Base-by-base conservation (phyloP, 2,888 invertebrate genomes). In the Incurvaria masculella region DNA sequence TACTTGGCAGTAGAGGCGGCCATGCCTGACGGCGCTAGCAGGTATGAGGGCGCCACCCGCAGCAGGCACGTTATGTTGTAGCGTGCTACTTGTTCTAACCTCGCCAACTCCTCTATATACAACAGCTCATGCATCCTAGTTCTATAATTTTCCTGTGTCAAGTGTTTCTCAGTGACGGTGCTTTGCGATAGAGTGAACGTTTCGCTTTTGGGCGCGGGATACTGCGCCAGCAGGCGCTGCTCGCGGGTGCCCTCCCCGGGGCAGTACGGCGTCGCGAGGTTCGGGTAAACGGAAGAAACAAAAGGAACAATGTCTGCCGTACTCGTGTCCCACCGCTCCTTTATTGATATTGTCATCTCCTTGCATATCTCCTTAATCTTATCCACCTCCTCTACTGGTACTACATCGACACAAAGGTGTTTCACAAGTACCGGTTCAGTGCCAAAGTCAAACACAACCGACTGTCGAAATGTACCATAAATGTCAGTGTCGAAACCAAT, bases 391-490 rank as follows among this genome's bases (percentile, higher is more conserved):
- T 81, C 79, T 1, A 83, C 81, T 0, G 89, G 88, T 17, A 89
- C 81, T 3, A 89, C 88, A 63, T 91, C 91, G 3, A 89, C 87
- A 61, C 88, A 88, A 20, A 91, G 66, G 60, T 86, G 84, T 53
- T 84, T 81, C 6, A 86, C 81, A 3, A 87, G 61, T 19, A 84
- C 73, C 0, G 86, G 85, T 59, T 85, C 82, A 46, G 67, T 63
- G 1, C 87, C 87, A 59, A 89, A 86, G 65, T 89, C 89, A 64
- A 91, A 88, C 3, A 90, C 84, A 2, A 91, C 78, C 1, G 87
- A 83, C 65, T 92, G 91, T 2, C 88, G 81, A 64, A 90, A 91
- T 2, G 89, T 89, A 11, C 73, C 91, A 61, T 86, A 91, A 49
- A 89, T 86, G 53, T 86, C 84, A 0, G 88, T 87, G 47, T 79